Evolutionary conservation across 2,888 invertebrate species (phyloP).

Genomic region (Rhagonycha fulva): DNA sequence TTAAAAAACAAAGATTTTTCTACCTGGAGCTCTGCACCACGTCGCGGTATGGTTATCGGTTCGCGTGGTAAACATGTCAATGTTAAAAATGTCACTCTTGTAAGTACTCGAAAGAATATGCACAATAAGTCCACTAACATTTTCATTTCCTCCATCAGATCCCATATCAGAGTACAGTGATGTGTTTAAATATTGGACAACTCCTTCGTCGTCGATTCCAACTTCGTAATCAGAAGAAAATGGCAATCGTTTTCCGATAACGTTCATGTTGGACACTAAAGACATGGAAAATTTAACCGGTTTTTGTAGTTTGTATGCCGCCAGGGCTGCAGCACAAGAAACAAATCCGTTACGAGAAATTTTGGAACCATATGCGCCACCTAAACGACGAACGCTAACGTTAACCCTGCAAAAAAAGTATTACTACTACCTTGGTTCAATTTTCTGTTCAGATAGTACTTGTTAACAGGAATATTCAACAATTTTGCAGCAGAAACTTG

Average conservation of each 20-base stretch:
- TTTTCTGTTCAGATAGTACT: constrained; percentile 51
- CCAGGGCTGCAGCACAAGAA: constrained; percentile 71
- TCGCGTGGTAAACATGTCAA: constrained; percentile 55
- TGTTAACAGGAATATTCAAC: constrained; percentile 62
- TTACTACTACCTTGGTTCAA: neutral
- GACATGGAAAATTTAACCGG: constrained; percentile 73
- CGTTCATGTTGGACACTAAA: constrained; percentile 72
- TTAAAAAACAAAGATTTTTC: neutral
- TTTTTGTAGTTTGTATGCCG: constrained; percentile 62
- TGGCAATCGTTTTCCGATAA: constrained; percentile 69
- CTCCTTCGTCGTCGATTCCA: constrained; percentile 65
- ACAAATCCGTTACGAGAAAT: constrained; percentile 64
- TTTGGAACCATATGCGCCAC: constrained; percentile 83
- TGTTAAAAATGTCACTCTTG: constrained; percentile 57
- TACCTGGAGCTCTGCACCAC: constrained; percentile 71
- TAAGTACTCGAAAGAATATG: constrained; percentile 64
- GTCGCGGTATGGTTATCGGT: constrained; percentile 71
- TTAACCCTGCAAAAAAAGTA: constrained; percentile 62
- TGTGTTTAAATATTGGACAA: constrained; percentile 67
- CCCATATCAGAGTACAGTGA: constrained; percentile 62
- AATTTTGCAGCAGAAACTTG: constrained; percentile 61
- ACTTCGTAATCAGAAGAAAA: constrained; percentile 68
- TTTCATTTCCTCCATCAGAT: constrained; percentile 59
- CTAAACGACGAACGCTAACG: constrained; percentile 71
- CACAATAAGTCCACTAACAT: constrained; percentile 45